Conservation (phyloP, 1,140 invertebrate genomes). For the Elysia chlorotica region DNA sequence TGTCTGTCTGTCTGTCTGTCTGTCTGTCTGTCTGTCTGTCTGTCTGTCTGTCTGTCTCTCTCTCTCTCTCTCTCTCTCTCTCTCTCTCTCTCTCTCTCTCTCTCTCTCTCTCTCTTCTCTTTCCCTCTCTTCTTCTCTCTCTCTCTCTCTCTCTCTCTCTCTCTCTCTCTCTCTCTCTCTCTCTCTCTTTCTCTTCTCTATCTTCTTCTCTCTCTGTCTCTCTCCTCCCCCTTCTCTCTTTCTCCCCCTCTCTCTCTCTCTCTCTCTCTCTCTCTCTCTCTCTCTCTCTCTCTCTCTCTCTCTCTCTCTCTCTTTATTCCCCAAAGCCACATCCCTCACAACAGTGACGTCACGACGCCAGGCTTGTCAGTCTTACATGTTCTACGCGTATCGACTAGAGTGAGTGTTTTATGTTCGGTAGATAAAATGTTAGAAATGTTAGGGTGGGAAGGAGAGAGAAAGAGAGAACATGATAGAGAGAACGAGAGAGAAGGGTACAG, state of each 20-base stretch:
- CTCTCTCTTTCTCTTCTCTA: background rate
- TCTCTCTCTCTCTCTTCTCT: background rate
- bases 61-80: background rate
- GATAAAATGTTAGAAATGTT: too few relatives aligned
- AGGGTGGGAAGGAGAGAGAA: too few relatives aligned
- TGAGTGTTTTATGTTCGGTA: too few relatives aligned
- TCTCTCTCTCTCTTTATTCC: background rate
- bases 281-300: background rate
- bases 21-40: background rate
- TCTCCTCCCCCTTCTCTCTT: background rate
- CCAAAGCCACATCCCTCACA: background rate
- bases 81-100: background rate
- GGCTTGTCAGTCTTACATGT: too few relatives aligned
- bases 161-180: slow-evolving; percentile 6
- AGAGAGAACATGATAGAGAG: too few relatives aligned
- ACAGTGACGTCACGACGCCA: background rate
- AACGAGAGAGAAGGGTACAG: too few relatives aligned
- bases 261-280: background rate
- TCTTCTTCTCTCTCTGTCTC: background rate
- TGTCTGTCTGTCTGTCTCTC: background rate
- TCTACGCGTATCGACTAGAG: too few relatives aligned
- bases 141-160: slow-evolving; percentile 3
- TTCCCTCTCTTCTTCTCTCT: background rate
- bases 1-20: background rate
- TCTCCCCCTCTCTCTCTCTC: background rate